Base-by-base conservation (phyloP, 2,888 invertebrate genomes). In the Ophion costatus region DNA sequence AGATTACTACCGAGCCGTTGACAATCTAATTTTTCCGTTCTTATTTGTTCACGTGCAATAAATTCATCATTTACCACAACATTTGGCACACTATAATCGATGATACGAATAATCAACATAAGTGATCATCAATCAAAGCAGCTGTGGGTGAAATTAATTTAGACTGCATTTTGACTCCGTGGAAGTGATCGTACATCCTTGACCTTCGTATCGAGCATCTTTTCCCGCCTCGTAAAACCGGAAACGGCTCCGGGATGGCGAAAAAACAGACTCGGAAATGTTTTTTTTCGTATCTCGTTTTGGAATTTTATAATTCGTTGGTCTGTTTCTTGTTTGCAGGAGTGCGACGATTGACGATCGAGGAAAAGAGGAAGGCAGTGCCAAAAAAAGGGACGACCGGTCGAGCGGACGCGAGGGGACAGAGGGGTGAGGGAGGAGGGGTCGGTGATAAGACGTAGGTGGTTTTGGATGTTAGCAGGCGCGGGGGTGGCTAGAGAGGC, bases 401-500 rank as follows among this genome's bases (percentile, higher is more conserved):
- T 22, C 75, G 59, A 42, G 14, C 33, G 14, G 14, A 51, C 42
- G 70, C 42, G 24, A 57, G 57, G 57, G 51, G 82, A 42, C 14
- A 73, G 17, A 70, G 45, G 86, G 73, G 87, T 75, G 88, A 87
- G 87, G 87, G 86, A 67, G 87, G 76, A 73, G 85, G 76, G 11
- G 67, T 11, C 22, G 76, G 83, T 80, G 85, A 82, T 84, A 87
- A 86, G 88, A 74, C 80, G 88, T 89, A 83, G 91, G 92, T 90
- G 90, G 89, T 90, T 93, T 93, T 93, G 93, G 91, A 93, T 93
- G 93, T 93, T 93, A 93, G 92, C 90, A 91, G 92, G 90, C 90
- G 93, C 92, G 93, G 93, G 91, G 93, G 93, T 93, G 93, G 93
- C 93, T 93, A 93, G 87, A 93, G 88, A 90, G 92, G 93, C 93